phyloP scores from a whole-genome alignment of 2,113 vertebrate genomes.

The Tyrannus savana region DNA sequence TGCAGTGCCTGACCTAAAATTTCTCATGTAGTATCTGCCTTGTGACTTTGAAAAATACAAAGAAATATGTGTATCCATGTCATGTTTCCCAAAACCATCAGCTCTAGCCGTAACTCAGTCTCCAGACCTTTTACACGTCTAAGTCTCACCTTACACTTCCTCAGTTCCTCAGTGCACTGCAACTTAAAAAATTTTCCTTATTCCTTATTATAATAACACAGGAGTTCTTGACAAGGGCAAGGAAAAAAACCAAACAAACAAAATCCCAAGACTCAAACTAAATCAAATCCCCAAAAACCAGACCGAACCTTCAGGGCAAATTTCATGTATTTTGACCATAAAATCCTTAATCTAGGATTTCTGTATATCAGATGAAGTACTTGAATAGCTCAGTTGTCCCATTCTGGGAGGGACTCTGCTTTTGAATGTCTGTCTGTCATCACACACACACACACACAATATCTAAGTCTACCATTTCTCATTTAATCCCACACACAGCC shows the following conservation, averaged over 20 bases:
- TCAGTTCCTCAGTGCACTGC: not conserved
- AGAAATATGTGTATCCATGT: not conserved
- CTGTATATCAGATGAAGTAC: not conserved
- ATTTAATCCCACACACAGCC: not conserved
- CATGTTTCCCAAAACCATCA: not conserved
- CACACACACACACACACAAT: not conserved
- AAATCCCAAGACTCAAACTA: not conserved
- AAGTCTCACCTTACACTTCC: not conserved
- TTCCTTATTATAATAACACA: not conserved
- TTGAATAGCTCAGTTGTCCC: not conserved
- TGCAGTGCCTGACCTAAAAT: not conserved
- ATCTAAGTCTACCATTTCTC: not conserved
- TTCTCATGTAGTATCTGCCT: not conserved
- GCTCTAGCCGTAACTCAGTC: not conserved
- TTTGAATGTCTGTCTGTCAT: not conserved
- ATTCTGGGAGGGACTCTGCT: not conserved
- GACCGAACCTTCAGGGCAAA: not conserved
- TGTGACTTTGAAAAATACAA: not conserved
- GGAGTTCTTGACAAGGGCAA: not conserved
- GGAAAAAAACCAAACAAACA: not conserved
- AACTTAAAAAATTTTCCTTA: not conserved
- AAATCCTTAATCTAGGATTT: not conserved
- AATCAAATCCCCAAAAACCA: not conserved
- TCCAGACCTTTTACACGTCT: not conserved
- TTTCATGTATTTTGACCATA: not conserved